Evolutionary conservation across 2,888 invertebrate species (phyloP), one percentile per base, ranked within the genome.

Genomic region (Blastobasis adustella): DNA sequence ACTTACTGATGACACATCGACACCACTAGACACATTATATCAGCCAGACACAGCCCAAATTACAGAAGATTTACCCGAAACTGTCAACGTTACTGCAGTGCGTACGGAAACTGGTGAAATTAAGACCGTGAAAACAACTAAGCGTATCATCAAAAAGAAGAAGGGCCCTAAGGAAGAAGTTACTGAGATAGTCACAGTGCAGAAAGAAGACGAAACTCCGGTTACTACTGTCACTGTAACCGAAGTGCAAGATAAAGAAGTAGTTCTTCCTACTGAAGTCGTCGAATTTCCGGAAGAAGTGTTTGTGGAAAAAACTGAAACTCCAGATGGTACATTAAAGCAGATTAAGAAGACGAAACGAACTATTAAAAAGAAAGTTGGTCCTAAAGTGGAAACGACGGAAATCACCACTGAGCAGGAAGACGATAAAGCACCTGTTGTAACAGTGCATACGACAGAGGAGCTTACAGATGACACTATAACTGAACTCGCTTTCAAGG

Each of bases 301-400:
- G 1, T 3, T 10, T 8, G 49, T 54, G 67, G 74, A 45, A 37
- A 52, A 54, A 10, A n/a, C 45, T 8, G 37, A 49, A 4, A 37
- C 50, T 0, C 46, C 47, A 1, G 55, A 55, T 8, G 59, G 71
- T 53, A 69, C 69, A 58, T 58, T 60, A n/a, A 57, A 63, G 53
- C 58, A 58, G 48, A 66, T 54, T 43, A 69, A 63, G 50, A 61
- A 58, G 10, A 71, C 69, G 38, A 78, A 73, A 52, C 64, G 67
- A 39, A 58, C 67, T 1, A 71, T 66, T 39, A 74, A 71, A 53
- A 62, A 71, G 59, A 63, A 67, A 58, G 56, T 67, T 47, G 77
- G 69, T 8, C 65, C 61, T 47, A 73, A 70, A 54, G 57, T 81
- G 56, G 66, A 76, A 62, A 61, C 79, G 60, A 58, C 71, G 56